Evolutionary conservation across 2,797 vertebrate species (phyloP), one percentile per base, ranked within the genome.

Genomic region (Scomberomorus guttatus): DNA sequence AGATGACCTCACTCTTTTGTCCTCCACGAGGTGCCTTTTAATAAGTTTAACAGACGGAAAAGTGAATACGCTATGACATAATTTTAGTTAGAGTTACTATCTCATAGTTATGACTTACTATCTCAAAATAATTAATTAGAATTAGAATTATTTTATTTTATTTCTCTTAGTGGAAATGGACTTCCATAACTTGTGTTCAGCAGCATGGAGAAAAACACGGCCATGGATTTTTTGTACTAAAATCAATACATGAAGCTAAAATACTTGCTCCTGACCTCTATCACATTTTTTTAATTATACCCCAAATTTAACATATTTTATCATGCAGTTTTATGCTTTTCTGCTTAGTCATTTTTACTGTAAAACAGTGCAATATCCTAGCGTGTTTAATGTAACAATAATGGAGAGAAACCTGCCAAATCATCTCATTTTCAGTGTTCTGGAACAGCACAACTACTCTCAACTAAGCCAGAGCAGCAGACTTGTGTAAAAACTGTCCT

Each of bases 401-500:
- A 34, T 75, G 15, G 48, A 54, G 20, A 42, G 39, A 77, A 77
- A 63, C 29, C 50, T 42, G 57, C 50, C 29, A 20, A 51, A 24
- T 75, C 37, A n/a, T 63, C 72, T 71, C 25, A 62, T 29, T 75
- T 63, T 70, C 58, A 51, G 59, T 50, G 58, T 51, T 63, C 22
- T 72, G 63, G 22, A 72, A 29, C 29, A 58, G 48, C 32, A 57
- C 51, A 52, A 14, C 69, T 32, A 2, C 57, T 78, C 25, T 72
- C 48, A 55, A 39, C 59, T 50, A 32, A 75, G 62, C 14, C 3
- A 44, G 62, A 25, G 42, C 59, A 44, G 55, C 60, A 79, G 63
- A 75, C 67, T 60, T 15, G 44, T 75, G 69, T 87, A 78, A 80
- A 85, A 85, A 63, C 58, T 72, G 83, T 81, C 87, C 81, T 89